phyloP scores from a whole-genome alignment of 2,113 vertebrate genomes.

The Eurypyga helias region DNA sequence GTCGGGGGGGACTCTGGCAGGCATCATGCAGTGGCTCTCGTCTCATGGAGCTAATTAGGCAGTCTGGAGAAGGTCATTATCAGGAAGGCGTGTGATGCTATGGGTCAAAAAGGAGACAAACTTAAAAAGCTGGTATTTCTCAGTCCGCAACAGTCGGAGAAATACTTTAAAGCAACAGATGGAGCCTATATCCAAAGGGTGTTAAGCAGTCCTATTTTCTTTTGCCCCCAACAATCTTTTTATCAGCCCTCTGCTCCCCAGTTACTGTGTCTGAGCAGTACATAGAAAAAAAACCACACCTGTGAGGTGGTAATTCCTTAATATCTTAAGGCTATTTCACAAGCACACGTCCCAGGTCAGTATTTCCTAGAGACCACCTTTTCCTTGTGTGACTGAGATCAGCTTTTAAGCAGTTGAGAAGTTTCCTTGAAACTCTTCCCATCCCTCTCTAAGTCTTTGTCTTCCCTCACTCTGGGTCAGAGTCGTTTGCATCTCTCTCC shows the following conservation, averaged over 20 bases:
- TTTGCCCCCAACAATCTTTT: background rate
- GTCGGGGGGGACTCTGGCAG: accelerated
- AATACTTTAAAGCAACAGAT: background rate
- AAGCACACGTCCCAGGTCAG: background rate
- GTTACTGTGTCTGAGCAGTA: background rate
- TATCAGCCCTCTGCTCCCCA: background rate
- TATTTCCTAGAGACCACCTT: background rate
- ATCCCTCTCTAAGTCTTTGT: background rate
- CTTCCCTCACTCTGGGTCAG: background rate
- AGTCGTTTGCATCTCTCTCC: background rate
- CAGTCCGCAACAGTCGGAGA: background rate
- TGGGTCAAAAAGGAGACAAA: accelerated
- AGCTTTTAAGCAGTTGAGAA: background rate
- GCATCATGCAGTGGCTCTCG: accelerated
- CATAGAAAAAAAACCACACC: accelerated
- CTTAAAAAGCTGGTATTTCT: background rate
- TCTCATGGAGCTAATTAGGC: background rate
- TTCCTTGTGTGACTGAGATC: background rate
- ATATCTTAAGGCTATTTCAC: background rate
- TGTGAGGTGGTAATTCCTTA: background rate
- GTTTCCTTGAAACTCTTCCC: background rate
- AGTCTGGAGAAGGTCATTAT: background rate
- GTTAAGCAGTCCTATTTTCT: background rate
- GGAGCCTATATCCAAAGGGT: background rate
- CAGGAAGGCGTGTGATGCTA: background rate